Conservation (phyloP, 1,140 invertebrate genomes). For the Latrodectus geometricus region DNA sequence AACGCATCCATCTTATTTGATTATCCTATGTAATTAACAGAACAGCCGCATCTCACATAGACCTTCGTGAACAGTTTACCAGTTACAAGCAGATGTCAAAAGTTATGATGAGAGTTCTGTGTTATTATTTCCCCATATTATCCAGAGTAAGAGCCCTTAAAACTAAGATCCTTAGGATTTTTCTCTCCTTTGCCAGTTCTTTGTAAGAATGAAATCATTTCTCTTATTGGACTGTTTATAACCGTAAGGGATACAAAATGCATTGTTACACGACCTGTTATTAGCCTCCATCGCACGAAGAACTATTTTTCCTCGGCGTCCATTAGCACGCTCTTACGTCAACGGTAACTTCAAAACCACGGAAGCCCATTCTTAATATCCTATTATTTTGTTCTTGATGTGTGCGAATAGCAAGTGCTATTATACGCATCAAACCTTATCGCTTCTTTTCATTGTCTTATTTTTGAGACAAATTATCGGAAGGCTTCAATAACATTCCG, state of each 20-base stretch:
- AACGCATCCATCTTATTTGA: neutral
- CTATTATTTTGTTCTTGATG: no score
- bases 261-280: slow-evolving; percentile 51
- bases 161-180: slow-evolving; percentile 22
- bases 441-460: no score
- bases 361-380: slow-evolving; percentile 4
- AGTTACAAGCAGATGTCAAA: slow-evolving; percentile 19
- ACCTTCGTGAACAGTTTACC: slow-evolving; percentile 3
- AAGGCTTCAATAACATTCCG: no score
- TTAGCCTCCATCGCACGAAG: slow-evolving; percentile 44
- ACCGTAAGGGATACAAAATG: slow-evolving; percentile 3
- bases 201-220: slow-evolving; percentile 12
- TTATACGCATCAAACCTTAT: no score
- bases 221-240: slow-evolving; percentile 12
- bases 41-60: neutral
- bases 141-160: neutral
- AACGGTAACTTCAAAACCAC: slow-evolving; percentile 27
- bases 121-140: slow-evolving; percentile 41
- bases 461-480: no score
- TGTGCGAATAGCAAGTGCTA: no score
- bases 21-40: neutral
- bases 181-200: slow-evolving; percentile 19
- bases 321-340: slow-evolving; percentile 32
- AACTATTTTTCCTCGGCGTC: neutral
- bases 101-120: slow-evolving; percentile 18